Conservation (phyloP, 2,113 vertebrate genomes). For the Donacobius atricapilla region DNA sequence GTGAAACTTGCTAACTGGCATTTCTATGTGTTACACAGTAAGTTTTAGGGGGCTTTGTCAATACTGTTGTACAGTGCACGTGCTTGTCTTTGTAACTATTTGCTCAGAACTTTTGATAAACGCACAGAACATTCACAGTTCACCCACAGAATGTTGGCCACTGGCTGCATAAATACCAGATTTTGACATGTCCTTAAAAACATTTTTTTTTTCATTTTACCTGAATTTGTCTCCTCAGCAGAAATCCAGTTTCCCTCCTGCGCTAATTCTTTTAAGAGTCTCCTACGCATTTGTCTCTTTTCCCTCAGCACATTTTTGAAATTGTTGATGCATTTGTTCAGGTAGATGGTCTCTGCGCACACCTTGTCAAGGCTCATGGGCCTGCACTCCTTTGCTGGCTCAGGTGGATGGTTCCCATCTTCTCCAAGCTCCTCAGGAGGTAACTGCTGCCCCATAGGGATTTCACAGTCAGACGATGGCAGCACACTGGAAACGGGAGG, state of each 20-base stretch:
- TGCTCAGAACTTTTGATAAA: neutral
- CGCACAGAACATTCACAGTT: neutral
- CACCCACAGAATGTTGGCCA: neutral
- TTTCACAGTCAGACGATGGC: slow-evolving; percentile 21
- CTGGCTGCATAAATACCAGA: neutral
- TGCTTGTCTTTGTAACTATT: neutral
- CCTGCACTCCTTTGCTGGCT: slow-evolving; percentile 52
- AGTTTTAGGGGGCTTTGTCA: neutral
- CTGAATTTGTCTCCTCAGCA: slow-evolving; percentile 82
- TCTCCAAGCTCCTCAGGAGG: neutral
- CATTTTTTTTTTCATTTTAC: slow-evolving; percentile 71
- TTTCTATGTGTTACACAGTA: neutral
- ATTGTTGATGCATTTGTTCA: slow-evolving; percentile 89
- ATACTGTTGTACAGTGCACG: rapidly evolving
- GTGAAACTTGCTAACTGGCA: neutral
- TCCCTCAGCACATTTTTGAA: slow-evolving; percentile 90
- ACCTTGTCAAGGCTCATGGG: slow-evolving; percentile 78
- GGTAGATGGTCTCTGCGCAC: slow-evolving; percentile 82
- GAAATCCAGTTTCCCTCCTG: slow-evolving; percentile 82
- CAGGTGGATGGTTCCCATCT: neutral
- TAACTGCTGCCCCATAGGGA: neutral
- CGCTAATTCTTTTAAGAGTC: slow-evolving; percentile 80
- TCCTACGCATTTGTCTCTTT: slow-evolving; percentile 84
- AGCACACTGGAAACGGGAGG: slow-evolving; percentile 10
- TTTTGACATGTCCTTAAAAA: neutral